A percentile compares a stretch with the other conserved stretches of the same genome.
Conservation (phyloP, 2,888 invertebrate genomes). For the Cyclophora punctaria region DNA sequence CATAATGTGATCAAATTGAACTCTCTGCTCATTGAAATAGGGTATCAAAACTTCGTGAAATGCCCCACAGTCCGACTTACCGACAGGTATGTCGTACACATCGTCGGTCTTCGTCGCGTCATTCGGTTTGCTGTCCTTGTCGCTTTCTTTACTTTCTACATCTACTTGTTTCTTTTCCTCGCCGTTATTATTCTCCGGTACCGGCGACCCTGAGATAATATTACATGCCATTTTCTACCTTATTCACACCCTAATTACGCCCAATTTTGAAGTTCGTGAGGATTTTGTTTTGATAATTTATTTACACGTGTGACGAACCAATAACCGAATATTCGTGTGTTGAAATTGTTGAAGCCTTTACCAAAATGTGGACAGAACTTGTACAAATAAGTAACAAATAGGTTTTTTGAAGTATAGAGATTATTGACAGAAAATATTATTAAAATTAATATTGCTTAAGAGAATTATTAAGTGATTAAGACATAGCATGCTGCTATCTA, state of each 20-base stretch:
- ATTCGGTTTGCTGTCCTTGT: conserved; percentile 42
- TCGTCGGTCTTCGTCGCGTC: conserved; percentile 50
- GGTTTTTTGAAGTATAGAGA: neutral
- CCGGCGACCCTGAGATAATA: conserved; percentile 59
- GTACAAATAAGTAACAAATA: too few species aligned
- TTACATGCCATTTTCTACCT: conserved; percentile 31
- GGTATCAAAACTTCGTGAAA: conserved; percentile 19
- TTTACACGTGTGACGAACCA: neutral
- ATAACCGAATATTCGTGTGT: too few species aligned
- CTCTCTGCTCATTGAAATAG: too few species aligned
- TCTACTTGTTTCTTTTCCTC: conserved; percentile 49
- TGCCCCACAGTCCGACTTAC: conserved; percentile 39
- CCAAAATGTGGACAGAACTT: too few species aligned
- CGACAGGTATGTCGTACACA: conserved; percentile 67
- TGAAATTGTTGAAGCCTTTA: too few species aligned
- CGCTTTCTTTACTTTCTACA: conserved; percentile 40
- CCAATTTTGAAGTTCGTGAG: neutral
- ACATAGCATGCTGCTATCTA: conserved; percentile 20
- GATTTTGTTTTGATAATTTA: neutral
- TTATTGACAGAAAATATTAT: neutral
- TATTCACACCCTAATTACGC: neutral
- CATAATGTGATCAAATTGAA: too few species aligned
- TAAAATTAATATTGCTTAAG: conserved; percentile 2
- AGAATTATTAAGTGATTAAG: neutral
- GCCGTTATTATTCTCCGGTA: conserved; percentile 49